Evolutionary conservation across 1,140 invertebrate species (phyloP), one percentile per base, ranked within the genome.

Genomic region (Meteorus sp.): DNA sequence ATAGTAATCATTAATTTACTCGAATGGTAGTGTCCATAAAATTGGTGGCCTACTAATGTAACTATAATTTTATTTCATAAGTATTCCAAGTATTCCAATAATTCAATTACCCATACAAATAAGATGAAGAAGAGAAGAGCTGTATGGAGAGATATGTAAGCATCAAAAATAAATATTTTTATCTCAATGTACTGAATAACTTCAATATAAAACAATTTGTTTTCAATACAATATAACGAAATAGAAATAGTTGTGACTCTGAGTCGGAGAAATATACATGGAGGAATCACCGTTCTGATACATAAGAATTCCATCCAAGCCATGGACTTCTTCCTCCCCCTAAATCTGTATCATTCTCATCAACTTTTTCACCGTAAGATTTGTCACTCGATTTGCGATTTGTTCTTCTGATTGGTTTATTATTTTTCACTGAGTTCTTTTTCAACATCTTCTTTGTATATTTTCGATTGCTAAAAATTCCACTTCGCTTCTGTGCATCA

Each of bases 291-390:
- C 44, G 13, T 17, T 44, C 23, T 27, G n/a, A 64, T 3, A 50
- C 59, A 25, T 56, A 64, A 23, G 69, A 75, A 51, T 71, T 73
- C 73, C 77, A 77, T 7, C 76, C 78, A 59, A 75, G 73, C 74
- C 73, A 75, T 9, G 71, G 71, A 33, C 48, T 64, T 23, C 74
- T 62, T 7, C 66, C 56, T 52, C 72, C 71, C 31, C 70, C 59
- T 25, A 71, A 69, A 4, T 45, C 33, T 20, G 44, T 17, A 22
- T 20, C 6, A 22, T n/a, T 8, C 1, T 8, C 25, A 33, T 35
- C 15, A 9, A 17, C 29, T 51, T 52, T 27, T 27, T 15, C 33
- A 27, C 31, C 22, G 37, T 20, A 13, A 3, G 7, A 15, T 13
- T 9, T 37, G 17, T 20, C 15, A n/a, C 25, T 27, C 15, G 7